Percentiles rank a stretch among this genome's conserved stretches.
Evolutionary conservation across 2,888 invertebrate genomes (phyloP).

Genomic region (Formica aserva): DNA sequence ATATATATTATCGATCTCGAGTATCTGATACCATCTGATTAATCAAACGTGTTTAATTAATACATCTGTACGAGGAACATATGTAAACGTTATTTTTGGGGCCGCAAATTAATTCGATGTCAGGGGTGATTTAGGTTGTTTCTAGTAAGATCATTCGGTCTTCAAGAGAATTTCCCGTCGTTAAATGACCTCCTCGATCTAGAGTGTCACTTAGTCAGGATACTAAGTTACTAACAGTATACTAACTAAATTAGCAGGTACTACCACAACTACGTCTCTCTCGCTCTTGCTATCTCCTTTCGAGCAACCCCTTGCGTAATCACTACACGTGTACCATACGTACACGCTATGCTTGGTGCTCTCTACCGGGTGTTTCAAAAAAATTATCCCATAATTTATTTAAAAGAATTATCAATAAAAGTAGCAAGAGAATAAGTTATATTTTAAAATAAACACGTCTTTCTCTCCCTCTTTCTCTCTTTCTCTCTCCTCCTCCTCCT

Average conservation of each 20-base stretch:
- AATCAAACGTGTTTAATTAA: constrained; percentile 14
- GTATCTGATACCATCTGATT: background rate
- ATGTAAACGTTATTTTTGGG: constrained; percentile 1
- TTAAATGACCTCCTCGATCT: constrained; percentile 74
- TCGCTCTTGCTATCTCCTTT: constrained; percentile 46
- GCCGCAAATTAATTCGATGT: constrained; percentile 14
- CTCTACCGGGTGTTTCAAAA: constrained; percentile 34
- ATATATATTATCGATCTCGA: background rate
- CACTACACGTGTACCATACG: constrained; percentile 51
- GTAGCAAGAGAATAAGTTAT: background rate
- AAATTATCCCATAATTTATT: background rate
- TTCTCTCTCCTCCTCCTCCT: too few species aligned
- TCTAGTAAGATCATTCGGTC: constrained; percentile 46
- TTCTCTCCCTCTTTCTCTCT: background rate
- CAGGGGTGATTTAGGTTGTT: constrained; percentile 41
- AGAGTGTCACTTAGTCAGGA: constrained; percentile 75
- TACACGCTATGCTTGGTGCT: background rate
- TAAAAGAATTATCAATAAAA: background rate
- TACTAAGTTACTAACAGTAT: constrained; percentile 73
- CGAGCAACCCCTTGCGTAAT: constrained; percentile 40
- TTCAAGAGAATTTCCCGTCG: constrained; percentile 59
- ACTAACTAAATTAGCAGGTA: constrained; percentile 76
- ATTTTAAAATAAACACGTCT: background rate
- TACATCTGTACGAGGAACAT: background rate
- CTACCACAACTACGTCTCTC: constrained; percentile 46